Evolutionary conservation across 1,140 invertebrate species (phyloP), one percentile per base, ranked within the genome.

Genomic region (Neodiprion pinetum): DNA sequence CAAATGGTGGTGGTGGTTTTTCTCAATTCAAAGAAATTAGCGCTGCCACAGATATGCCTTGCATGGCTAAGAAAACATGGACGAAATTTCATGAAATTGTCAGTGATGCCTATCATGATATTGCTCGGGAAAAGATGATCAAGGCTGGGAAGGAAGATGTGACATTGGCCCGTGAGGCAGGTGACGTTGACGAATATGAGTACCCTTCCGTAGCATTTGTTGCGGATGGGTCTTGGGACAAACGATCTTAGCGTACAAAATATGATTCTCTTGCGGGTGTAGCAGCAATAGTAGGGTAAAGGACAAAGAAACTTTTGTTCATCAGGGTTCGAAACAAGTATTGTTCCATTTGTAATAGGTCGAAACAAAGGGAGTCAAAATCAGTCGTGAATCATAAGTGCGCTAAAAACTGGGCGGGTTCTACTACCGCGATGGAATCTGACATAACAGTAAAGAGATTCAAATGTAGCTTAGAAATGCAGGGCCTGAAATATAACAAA

Each of bases 401-500:
- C 74, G 83, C 76, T 61, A 82, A 81, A 79, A 85, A 86, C 70
- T 86, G 79, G 77, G 66, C 17, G 9, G 53, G 53, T 1, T 61
- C 53, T 23, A 78, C 80, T 4, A 76, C 74, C 14, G 79, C 73
- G n/a, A 87, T 88, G 83, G 84, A 89, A 79, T 76, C 82, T 23
- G 84, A 86, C 71, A 84, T 86, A 11, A 84, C 89, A 69, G 75
- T 83, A 68, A 75, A 84, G 80, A 80, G 86, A 71, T 83, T 84
- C 76, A 21, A 77, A 21, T 11, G 73, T 72, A 84, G 82, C 73
- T 71, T 87, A n/a, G 69, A 80, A 67, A 81, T 81, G 75, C 76
- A 88, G 78, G 76, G 80, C n/a, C 0, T 88, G 12, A 80, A 81
- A 49, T 87, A 87, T 75, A 76, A 74, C 14, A 72, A 72, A 28